Percentiles rank a stretch among this genome's conserved stretches.
phyloP scores from a whole-genome alignment of 2,888 invertebrate species.

The Nemoura dubitans region DNA sequence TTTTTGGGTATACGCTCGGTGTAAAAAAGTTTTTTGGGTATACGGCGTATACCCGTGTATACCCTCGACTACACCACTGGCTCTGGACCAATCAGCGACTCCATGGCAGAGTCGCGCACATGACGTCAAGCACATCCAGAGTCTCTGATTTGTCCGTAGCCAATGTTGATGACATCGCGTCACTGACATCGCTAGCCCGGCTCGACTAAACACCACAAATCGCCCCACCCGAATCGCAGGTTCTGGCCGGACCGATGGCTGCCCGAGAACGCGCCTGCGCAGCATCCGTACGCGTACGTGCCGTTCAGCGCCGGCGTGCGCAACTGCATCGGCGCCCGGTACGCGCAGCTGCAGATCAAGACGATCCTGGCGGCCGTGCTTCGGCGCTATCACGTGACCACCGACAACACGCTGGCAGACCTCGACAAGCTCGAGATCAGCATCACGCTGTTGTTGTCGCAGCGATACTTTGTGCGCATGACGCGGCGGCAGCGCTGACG shows the following conservation, averaged over 20 bases:
- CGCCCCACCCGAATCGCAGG: not conserved
- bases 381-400: constrained; percentile 17
- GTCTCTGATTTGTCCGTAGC: too few species aligned
- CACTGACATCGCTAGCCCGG: too few species aligned
- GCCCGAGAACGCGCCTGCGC: not conserved
- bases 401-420: not conserved
- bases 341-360: constrained; percentile 33
- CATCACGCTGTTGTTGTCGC: not conserved
- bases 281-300: constrained; percentile 18
- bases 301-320: constrained; percentile 25
- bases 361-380: constrained; percentile 14
- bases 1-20: too few species aligned
- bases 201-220: too few species aligned
- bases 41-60: too few species aligned
- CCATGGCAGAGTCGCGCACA: too few species aligned
- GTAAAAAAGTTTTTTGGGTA: too few species aligned
- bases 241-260: constrained; percentile 29
- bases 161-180: too few species aligned
- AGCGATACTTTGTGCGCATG: not conserved
- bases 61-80: too few species aligned
- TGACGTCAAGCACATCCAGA: too few species aligned
- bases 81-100: too few species aligned
- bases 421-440: not conserved
- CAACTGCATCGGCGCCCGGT: constrained; percentile 16
- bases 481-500: not conserved